Evolutionary conservation across 1,140 invertebrate genomes (phyloP), one percentile per base, ranked within the genome.

Genomic region (Acromyrmex heyeri): DNA sequence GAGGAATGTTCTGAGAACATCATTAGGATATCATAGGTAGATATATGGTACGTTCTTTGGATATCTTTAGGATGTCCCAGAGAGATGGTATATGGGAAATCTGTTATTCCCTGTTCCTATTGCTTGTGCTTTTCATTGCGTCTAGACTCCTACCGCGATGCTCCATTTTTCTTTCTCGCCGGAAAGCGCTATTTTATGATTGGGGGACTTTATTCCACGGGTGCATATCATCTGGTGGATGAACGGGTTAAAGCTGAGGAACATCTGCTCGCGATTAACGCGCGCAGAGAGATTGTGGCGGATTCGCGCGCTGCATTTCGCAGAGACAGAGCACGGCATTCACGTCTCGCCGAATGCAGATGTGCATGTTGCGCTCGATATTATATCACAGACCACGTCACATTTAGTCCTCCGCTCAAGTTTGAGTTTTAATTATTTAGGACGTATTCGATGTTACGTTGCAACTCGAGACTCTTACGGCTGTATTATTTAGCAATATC

Each of bases 201-300:
- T 62, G 6, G 34, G 34, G 16, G 34, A 44, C 44, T 44, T 76
- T n/a, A 1, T 7, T 24, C 7, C 30, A 21, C 1, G 24, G 10
- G 4, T 7, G 34, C 34, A 14, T 21, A n/a, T n/a, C 55, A 75
- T 57, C 14, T 76, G 57, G 14, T 16, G 14, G 10, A 5, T n/a
- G 21, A 61, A 0, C 21, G 57, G 16, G 34, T 79, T 6, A 8
- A 30, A 44, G 16, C 12, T 8, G 61, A 27, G 27, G 3, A 70
- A 81, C 64, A 81, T 70, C 77, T 81, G 77, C 21, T 81, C 21
- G 48, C 3, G 77, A 81, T 70, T 81, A 18, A 69, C 21, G 5
- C 65, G 38, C 65, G 65, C n/a, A 4, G 65, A n/a, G 30, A n/a
- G 3, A 1, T 1, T 30, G 27, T 27, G 27, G 24, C 55, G 38